Evolutionary conservation across 2,888 invertebrate genomes (phyloP), one percentile per base, ranked within the genome.

Genomic region (Parnassius orleans): DNA sequence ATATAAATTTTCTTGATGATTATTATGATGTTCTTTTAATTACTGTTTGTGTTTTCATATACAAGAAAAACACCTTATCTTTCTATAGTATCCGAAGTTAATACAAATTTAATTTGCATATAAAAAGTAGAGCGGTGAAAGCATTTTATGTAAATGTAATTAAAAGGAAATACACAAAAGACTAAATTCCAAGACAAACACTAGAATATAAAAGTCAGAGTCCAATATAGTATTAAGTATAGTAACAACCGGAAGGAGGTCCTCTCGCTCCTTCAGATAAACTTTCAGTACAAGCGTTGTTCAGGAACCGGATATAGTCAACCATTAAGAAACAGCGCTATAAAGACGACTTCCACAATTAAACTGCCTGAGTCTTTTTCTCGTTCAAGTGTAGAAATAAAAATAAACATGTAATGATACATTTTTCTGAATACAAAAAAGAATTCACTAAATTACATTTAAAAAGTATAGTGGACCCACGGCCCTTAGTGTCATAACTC

Each of bases 241-340:
- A 61, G 57, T 15, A 47, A 57, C 56, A 57, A 51, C 60, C 52
- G 47, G 61, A 61, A 57, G 56, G 46, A 15, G 44, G 33, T 24
- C 14, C 43, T 7, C 47, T 42, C 44, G 24, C 15, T 51, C 46
- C 56, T 9, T 15, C 53, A 47, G 77, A 80, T 81, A 81, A 82
- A 84, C 85, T 76, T 86, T 86, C 85, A 77, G 79, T 71, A 68
- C 72, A 68, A 68, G 79, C 81, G 82, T 11, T 46, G 60, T 42
- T 47, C 56, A 52, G 83, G 80, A 80, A 78, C 82, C 83, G 86
- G 87, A 86, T 72, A 83, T 81, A 83, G 82, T 84, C 77, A 78
- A 75, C 81, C 81, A 81, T 83, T 83, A 76, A 80, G 83, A 85
- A 84, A 84, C 85, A 85, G 79, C 73, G 62, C 72, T 19, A 53